Evolutionary conservation across 2,797 vertebrate species (phyloP), one percentile per base, ranked within the genome.

Genomic region (Parauchenoglanis punctatus): DNA sequence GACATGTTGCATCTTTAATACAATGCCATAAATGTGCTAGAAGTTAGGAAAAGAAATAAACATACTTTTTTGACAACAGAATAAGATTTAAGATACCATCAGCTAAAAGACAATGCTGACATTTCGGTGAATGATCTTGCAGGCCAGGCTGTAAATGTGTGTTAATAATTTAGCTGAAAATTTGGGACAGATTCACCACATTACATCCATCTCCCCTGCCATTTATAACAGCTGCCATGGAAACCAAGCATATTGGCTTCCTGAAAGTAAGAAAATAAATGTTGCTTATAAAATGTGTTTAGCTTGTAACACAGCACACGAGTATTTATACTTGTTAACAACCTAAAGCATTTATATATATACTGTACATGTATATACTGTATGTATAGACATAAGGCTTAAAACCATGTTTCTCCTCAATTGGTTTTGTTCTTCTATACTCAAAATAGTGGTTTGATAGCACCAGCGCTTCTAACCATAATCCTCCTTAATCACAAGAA

Each of bases 231-330:
- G 70, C 52, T 84, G 54, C 83, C 35, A 72, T 84, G 68, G 68
- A 58, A 84, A 84, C 83, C 70, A 75, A 84, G 12, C 46, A 84
- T 84, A 84, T 59, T 40, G 31, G 67, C 31, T 84, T 73, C 23
- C 18, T 72, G 54, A 75, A 84, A 40, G 68, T 59, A 72, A 58
- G 46, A 75, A 61, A 73, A 65, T 83, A 52, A 83, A 82, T 82
- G 44, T 65, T 82, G 35, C 72, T 81, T 81, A 59, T 52, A 83
- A 82, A 82, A 82, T 52, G 28, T 73, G 25, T 80, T 56, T 25
- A 81, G 59, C 80, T 49, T 49, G 80, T 63, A 28, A 65, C 80
- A 44, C 31, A 35, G 82, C 13, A 20, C 20, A 25, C 12, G 28
- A 68, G 54, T 84, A 44, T 40, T 56, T 73, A 58, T 58, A 25